phyloP scores from a whole-genome alignment of 2,113 vertebrate genomes.

The Thermophis baileyi region DNA sequence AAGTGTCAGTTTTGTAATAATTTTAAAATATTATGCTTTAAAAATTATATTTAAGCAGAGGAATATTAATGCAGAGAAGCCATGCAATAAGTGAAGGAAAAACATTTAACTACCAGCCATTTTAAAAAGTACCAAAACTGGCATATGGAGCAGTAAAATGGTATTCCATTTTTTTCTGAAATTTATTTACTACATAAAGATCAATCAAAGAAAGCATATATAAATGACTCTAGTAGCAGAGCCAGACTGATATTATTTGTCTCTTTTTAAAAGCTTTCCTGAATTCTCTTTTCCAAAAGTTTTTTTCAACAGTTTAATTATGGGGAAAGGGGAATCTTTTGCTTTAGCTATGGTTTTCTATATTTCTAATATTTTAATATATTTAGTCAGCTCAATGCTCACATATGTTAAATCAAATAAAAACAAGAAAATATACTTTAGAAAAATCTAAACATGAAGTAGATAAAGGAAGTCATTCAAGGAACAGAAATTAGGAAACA shows the following conservation, averaged over 20 bases:
- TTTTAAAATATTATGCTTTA: not conserved
- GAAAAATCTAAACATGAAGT: not conserved
- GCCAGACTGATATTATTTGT: not conserved
- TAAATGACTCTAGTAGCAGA: not conserved
- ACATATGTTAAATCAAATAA: not conserved
- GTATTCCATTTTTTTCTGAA: not conserved
- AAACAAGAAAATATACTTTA: not conserved
- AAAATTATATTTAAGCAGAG: not conserved
- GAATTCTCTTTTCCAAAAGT: not conserved
- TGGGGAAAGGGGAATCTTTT: not conserved
- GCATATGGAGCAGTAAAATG: not conserved
- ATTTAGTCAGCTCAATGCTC: not conserved
- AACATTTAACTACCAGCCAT: not conserved
- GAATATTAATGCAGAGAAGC: not conserved
- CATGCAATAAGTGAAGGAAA: not conserved
- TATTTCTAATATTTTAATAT: not conserved
- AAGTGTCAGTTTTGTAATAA: not conserved
- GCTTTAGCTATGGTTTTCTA: not conserved
- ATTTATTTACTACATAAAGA: not conserved
- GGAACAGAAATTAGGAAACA: not conserved
- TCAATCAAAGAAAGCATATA: not conserved
- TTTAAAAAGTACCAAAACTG: not conserved
- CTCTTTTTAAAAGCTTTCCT: not conserved
- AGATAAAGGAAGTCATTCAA: not conserved
- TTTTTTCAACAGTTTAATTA: not conserved